Percentiles rank a stretch among this genome's conserved stretches.
Conservation (phyloP, 64 coral and sea anemone species). For the Montipora capricornis region DNA sequence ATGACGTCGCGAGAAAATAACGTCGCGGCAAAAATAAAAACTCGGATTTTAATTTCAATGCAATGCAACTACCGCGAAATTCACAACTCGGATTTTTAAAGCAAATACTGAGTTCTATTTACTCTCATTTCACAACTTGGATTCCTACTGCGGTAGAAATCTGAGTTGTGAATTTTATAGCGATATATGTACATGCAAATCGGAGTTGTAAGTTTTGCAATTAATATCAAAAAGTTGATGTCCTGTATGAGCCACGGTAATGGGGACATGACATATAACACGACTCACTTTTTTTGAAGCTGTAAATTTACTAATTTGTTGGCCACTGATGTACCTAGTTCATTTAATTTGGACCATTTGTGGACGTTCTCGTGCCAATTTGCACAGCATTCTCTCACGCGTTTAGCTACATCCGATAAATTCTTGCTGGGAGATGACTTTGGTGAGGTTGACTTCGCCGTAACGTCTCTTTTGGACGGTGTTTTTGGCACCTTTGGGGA, state of each 20-base stretch:
- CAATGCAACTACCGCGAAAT: too few species aligned
- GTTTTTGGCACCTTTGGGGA: constrained; percentile 71
- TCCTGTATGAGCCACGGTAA: neutral
- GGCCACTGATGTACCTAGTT: constrained; percentile 69
- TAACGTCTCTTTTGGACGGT: constrained; percentile 42
- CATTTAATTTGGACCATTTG: constrained; percentile 89
- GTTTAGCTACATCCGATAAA: constrained; percentile 63
- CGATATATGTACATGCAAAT: too few species aligned
- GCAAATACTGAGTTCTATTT: too few species aligned
- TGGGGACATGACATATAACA: neutral
- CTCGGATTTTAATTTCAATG: too few species aligned
- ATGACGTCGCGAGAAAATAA: too few species aligned
- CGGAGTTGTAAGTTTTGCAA: too few species aligned
- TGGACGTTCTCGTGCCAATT: constrained; percentile 81
- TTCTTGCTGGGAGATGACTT: constrained; percentile 55
- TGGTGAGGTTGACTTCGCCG: constrained; percentile 57
- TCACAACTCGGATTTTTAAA: too few species aligned
- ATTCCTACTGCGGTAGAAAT: too few species aligned
- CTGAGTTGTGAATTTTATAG: too few species aligned
- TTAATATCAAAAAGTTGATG: too few species aligned
- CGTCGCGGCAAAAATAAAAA: too few species aligned
- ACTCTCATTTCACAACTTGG: too few species aligned
- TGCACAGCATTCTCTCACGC: constrained; percentile 85
- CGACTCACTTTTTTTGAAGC: constrained; percentile 87
- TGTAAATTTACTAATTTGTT: constrained; percentile 91